Base-by-base conservation (phyloP, 2,113 vertebrate species). In the Edolisoma coerulescens region DNA sequence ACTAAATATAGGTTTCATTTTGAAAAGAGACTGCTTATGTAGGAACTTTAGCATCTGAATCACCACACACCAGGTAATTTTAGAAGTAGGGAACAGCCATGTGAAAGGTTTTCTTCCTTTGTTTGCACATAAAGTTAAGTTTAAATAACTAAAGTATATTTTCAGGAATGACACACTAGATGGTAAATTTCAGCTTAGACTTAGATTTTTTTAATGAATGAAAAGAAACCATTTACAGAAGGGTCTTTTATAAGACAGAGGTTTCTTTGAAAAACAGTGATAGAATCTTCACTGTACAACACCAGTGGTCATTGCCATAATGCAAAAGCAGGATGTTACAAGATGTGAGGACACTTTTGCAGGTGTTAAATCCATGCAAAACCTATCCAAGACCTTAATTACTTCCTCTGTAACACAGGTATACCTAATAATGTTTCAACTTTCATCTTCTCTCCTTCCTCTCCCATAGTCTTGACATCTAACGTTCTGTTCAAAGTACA, bases 381-480 rank as follows among this genome's bases (percentile, higher is more conserved):
- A 84, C 27, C 47, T 87, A 69, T 13, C 53, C 81, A 93, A 89
- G 39, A 14, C 33, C 67, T 80, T 96, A 94, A 93, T 83, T 94
- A 84, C 70, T 93, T 96, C 74, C 71, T 90, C 79, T 92, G 79
- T 93, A 96, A 61, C 52, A 84, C 45, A 69, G 24, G 35, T 73
- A 91, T 52, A 82, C 37, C 41, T 96, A 94, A 93, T 91, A 44
- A 39, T 13, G 32, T 80, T 84, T 93, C 81, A 89, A 0, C 87
- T 94, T 97, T 91, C 81, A 93, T 97, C 78, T 92, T 84, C 28
- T 69, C 41, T 93, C 81, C 44, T 92, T 95, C 35, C 47, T 76
- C 28, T 91, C 73, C 50, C 50, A 42, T 18, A 54, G 75, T 65
- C 53, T 82, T 93, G 67, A 95, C 52, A 90, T 89, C 47, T 93